A percentile compares a stretch with the other conserved stretches of the same genome.
Conservation (phyloP, 2,888 invertebrate genomes). For the Drosophila fungiperda region DNA sequence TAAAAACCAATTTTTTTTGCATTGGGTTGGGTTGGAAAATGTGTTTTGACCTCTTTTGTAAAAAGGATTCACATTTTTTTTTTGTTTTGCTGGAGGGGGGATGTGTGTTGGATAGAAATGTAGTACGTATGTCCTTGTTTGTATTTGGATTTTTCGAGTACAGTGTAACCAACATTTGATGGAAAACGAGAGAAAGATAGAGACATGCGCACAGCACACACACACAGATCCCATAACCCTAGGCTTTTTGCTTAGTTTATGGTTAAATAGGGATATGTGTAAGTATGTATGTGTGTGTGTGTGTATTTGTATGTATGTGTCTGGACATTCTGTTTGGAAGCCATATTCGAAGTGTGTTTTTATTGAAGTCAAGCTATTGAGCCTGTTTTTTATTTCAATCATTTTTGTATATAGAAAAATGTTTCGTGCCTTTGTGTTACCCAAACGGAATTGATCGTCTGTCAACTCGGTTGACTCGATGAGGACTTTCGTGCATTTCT, state of each 20-base stretch:
- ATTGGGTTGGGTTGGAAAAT: background rate
- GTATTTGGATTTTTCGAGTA: constrained; percentile 42
- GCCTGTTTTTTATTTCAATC: constrained; percentile 16
- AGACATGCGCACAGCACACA: constrained; percentile 59
- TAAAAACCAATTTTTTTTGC: constrained; percentile 46
- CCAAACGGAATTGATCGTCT: constrained; percentile 96
- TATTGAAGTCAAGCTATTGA: constrained; percentile 44
- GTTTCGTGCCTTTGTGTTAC: constrained; percentile 97
- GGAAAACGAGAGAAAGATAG: constrained; percentile 22
- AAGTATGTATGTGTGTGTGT: constrained; percentile 23
- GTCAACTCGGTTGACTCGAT: constrained; percentile 94
- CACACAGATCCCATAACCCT: constrained; percentile 25
- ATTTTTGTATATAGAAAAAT: constrained; percentile 35
- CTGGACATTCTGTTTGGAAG: constrained; percentile 70
- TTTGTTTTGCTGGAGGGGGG: background rate
- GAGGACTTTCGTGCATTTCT: constrained; percentile 93
- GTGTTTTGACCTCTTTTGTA: constrained; percentile 49
- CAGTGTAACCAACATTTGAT: constrained; percentile 22
- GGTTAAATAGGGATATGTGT: constrained; percentile 23
- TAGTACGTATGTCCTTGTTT: constrained; percentile 46
- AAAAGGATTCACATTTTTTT: constrained; percentile 46
- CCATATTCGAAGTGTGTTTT: constrained; percentile 69
- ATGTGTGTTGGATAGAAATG: constrained; percentile 13
- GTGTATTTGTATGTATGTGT: constrained; percentile 20
- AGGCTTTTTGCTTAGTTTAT: constrained; percentile 61